These are phyloP conservation scores for Aviceda subcristata DNA, from an alignment of 2,113 vertebrate species.

Conservation along the genomic window DNA sequence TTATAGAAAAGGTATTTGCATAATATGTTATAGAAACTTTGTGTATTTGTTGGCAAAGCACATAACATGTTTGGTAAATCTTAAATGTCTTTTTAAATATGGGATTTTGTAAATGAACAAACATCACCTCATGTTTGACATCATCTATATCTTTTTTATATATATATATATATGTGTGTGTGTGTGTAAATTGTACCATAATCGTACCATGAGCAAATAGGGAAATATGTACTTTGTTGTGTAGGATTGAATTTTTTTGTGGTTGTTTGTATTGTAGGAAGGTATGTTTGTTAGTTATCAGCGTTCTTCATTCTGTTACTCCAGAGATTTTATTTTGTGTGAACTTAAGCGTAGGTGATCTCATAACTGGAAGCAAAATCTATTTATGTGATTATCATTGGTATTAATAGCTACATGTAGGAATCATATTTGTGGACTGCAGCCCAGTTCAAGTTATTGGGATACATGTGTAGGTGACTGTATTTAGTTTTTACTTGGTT, in stretches of 20 bases:
- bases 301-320: background rate
- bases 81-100: background rate
- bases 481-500: background rate
- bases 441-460: background rate
- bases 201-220: background rate
- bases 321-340: background rate
- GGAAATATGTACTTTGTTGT: background rate
- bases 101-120: background rate
- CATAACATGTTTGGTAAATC: background rate
- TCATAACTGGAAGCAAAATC: background rate
- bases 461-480: background rate
- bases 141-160: background rate
- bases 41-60: background rate
- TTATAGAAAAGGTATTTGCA: constrained; percentile 88
- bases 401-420: background rate
- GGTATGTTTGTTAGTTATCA: constrained; percentile 70
- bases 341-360: background rate
- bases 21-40: background rate
- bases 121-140: background rate
- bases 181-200: background rate
- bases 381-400: background rate
- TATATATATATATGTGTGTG: background rate
- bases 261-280: constrained; percentile 78
- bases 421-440: background rate
- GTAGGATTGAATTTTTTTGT: background rate